Conservation (phyloP, 2,797 vertebrate species). For the Periophthalmus magnuspinnatus region DNA sequence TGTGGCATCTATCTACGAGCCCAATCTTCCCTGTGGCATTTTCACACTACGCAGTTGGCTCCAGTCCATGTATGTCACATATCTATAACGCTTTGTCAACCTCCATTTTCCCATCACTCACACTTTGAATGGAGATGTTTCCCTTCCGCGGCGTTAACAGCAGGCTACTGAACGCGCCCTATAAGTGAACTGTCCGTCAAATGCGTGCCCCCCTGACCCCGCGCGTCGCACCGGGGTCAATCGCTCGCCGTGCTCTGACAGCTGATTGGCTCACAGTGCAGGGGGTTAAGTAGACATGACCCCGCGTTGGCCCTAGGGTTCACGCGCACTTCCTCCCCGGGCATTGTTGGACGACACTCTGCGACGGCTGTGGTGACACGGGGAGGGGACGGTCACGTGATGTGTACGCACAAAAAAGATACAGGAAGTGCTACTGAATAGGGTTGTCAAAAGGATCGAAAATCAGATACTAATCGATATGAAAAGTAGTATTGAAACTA, state of each 20-base stretch:
- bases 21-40: neutral
- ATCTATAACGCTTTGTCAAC: constrained; percentile 52
- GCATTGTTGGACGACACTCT: constrained; percentile 68
- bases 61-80: constrained; percentile 3
- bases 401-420: constrained; percentile 66
- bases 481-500: too few species aligned
- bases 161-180: constrained; percentile 43
- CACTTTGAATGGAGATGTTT: constrained; percentile 52
- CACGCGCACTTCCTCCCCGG: constrained; percentile 73
- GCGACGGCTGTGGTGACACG: constrained; percentile 51
- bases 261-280: constrained; percentile 75
- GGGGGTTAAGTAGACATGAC: constrained; percentile 82
- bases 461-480: too few species aligned
- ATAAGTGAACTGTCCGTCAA: constrained; percentile 70
- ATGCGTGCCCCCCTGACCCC: constrained; percentile 56
- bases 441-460: too few species aligned
- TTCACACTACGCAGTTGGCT: neutral
- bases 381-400: constrained; percentile 44
- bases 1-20: too few species aligned
- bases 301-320: constrained; percentile 69
- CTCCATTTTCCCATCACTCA: constrained; percentile 33
- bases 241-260: constrained; percentile 64
- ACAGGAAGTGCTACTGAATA: constrained; percentile 40
- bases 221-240: constrained; percentile 63
- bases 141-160: constrained; percentile 41